Evolutionary conservation across 92 coral and sea anemone species (phyloP), one percentile per base, ranked within the genome.

Genomic region (Paragorgia papillata): DNA sequence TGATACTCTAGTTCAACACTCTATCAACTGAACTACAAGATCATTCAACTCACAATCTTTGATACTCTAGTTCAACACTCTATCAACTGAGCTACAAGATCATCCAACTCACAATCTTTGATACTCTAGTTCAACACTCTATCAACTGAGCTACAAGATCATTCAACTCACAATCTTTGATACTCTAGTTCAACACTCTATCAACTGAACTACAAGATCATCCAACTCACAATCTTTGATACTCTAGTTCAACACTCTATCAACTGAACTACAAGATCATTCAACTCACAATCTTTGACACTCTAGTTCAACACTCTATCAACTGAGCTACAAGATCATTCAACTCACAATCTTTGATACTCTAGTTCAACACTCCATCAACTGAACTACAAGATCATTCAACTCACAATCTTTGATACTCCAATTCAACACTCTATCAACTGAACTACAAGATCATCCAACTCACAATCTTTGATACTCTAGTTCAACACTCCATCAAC

Each of bases 221-320:
- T 37, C 10, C 53, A 46, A 46, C 53, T 15, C 53, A 46, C 53
- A 46, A 46, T 2, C 12, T 46, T 46, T 46, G 53, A 46, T 46
- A 46, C 17, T 46, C n/a, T n/a, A 46, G n/a, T 46, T n/a, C 53
- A 46, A 46, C 53, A 46, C 53, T 46, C 53, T 46, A 46, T n/a
- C 53, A 46, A 46, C 53, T 46, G 53, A 46, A 46, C 53, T 46
- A 46, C 53, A 46, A 46, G n/a, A 46, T n/a, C 53, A 46, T 46
- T 15, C 53, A 46, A 46, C 53, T n/a, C 53, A 46, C 53, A 46
- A 15, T 2, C 53, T 46, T 15, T 7, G 12, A 46, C 2, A 46
- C 53, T 46, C 2, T n/a, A 46, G 53, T 46, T 15, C n/a, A 46
- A 46, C 53, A 46, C n/a, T 46, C 43, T 37, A 46, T n/a, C 53